A percentile compares a stretch with the other conserved stretches of the same genome.
Conservation (phyloP, 2,888 invertebrate genomes). For the Trissoscelio sp. region DNA sequence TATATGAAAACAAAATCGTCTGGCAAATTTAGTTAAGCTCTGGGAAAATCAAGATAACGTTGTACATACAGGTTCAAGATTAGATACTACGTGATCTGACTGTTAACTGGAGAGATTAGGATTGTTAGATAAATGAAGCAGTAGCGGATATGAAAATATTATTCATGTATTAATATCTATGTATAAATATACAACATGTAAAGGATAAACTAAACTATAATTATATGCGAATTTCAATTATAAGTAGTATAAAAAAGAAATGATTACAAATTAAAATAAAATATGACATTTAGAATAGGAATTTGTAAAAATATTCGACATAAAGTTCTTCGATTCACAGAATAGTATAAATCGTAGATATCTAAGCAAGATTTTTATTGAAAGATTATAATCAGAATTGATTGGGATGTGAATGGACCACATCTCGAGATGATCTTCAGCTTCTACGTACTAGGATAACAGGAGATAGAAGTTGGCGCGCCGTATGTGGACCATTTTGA, state of each 20-base stretch:
- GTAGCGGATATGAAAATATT: too few relatives aligned
- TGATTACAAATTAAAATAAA: too few relatives aligned
- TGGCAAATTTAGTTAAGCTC: too few relatives aligned
- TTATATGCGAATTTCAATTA: too few relatives aligned
- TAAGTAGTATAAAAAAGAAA: too few relatives aligned
- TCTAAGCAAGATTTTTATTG: slow-evolving; percentile 9
- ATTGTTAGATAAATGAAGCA: slow-evolving; percentile 7
- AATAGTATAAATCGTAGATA: slow-evolving; percentile 28
- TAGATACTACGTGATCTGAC: slow-evolving; percentile 22
- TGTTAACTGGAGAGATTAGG: slow-evolving; percentile 8
- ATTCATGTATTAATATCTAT: too few relatives aligned
- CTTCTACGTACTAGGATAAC: slow-evolving; percentile 77
- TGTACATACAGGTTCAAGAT: neutral
- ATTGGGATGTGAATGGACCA: slow-evolving; percentile 75
- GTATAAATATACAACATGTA: too few relatives aligned
- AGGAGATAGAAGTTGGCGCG: slow-evolving; percentile 69
- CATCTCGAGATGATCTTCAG: slow-evolving; percentile 80
- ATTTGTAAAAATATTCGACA: slow-evolving; percentile 19
- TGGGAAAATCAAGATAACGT: neutral
- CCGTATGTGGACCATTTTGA: slow-evolving; percentile 63
- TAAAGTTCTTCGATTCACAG: slow-evolving; percentile 25
- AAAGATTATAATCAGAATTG: slow-evolving; percentile 45
- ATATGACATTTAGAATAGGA: neutral
- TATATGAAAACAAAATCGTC: too few relatives aligned
- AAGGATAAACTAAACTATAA: too few relatives aligned